phyloP scores from a whole-genome alignment of 2,888 invertebrate genomes.

The Drosophila mimetica region DNA sequence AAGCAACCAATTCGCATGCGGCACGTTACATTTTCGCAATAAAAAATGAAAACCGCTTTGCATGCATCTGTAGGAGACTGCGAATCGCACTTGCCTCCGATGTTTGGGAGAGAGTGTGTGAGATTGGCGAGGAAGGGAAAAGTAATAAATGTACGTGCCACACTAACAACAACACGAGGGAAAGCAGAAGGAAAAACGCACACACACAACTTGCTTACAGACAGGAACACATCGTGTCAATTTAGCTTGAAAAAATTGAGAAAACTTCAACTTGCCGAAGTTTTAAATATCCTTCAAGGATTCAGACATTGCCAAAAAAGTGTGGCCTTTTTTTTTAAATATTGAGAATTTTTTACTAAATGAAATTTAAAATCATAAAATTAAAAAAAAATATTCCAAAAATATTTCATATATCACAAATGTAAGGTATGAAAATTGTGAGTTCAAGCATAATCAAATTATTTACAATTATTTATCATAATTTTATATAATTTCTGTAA shows the following conservation, averaged over 20 bases:
- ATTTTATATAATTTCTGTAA: too few relatives aligned
- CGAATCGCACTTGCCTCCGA: slow-evolving; percentile 26
- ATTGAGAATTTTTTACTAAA: too few relatives aligned
- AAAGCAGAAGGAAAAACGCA: slow-evolving; percentile 17
- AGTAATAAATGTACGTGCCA: slow-evolving; percentile 82
- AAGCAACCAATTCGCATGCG: slow-evolving; percentile 78
- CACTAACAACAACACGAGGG: slow-evolving; percentile 60
- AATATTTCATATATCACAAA: too few relatives aligned
- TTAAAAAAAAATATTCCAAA: too few relatives aligned
- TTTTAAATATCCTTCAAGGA: slow-evolving; percentile 4
- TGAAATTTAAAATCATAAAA: neutral
- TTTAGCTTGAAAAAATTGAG: slow-evolving; percentile 55
- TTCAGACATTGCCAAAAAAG: neutral
- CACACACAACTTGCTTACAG: slow-evolving; percentile 16
- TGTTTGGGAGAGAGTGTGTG: slow-evolving; percentile 14
- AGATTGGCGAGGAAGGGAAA: slow-evolving; percentile 48
- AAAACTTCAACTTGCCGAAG: neutral
- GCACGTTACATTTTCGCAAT: slow-evolving; percentile 78
- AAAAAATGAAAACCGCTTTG: slow-evolving; percentile 77
- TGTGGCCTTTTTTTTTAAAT: too few relatives aligned
- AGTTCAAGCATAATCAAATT: too few relatives aligned
- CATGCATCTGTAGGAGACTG: slow-evolving; percentile 65
- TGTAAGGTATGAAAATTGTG: too few relatives aligned
- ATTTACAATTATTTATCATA: too few relatives aligned
- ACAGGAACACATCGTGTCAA: slow-evolving; percentile 64